Evolutionary conservation across 2,113 vertebrate species (phyloP).

Genomic region (Aptenodytes patagonicus): DNA sequence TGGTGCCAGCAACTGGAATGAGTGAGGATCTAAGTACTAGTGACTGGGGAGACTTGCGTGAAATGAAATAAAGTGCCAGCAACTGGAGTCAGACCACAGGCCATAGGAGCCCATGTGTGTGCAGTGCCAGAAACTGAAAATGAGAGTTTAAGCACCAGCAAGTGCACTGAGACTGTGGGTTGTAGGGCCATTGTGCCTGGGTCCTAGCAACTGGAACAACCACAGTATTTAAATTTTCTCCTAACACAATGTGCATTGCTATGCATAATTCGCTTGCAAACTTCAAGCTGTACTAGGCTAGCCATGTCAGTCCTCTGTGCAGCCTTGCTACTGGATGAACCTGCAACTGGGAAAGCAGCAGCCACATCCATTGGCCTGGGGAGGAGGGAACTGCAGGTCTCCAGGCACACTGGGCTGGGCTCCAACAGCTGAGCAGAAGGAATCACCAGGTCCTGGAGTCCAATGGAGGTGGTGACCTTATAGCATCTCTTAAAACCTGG

Average conservation of each 20-base stretch:
- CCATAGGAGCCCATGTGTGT: neutral
- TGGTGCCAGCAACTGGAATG: too few species aligned
- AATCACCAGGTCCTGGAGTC: neutral
- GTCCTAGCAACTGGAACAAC: neutral
- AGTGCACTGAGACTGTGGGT: too few species aligned
- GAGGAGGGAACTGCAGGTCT: neutral
- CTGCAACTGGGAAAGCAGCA: neutral
- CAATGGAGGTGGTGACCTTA: neutral
- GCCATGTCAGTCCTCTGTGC: neutral
- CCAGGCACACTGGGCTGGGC: neutral
- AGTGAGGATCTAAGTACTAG: too few species aligned
- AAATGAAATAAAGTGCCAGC: neutral
- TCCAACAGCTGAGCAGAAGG: neutral
- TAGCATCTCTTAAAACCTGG: neutral
- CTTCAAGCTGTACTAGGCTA: neutral
- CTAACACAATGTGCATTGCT: neutral
- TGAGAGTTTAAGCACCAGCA: neutral
- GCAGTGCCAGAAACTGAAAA: neutral
- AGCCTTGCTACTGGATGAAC: neutral
- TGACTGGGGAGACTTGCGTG: neutral
- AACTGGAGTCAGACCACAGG: neutral
- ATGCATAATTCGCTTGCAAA: neutral
- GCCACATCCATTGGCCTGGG: neutral
- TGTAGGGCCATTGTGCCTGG: neutral
- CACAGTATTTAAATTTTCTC: neutral